A percentile compares a stretch with the other conserved stretches of the same genome.
phyloP scores from a whole-genome alignment of 2,888 invertebrate species.

The Drosophila tripunctata region DNA sequence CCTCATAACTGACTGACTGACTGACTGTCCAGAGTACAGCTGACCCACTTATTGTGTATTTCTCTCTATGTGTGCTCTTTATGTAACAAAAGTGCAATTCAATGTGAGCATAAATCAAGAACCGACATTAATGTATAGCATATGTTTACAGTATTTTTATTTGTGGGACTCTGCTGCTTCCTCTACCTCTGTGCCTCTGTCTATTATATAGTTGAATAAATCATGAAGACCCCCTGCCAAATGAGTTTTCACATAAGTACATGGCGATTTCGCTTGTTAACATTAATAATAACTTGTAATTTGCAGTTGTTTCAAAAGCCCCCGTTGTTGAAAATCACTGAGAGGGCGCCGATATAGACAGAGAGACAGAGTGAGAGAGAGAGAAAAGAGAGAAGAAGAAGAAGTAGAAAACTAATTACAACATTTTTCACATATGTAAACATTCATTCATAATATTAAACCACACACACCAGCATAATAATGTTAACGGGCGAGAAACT shows the following conservation, averaged over 20 bases:
- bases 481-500: slow-evolving; percentile 67
- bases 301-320: slow-evolving; percentile 70
- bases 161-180: not conserved
- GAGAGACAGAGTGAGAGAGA: no score
- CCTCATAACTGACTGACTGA: slow-evolving; percentile 39
- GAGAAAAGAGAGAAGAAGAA: slow-evolving; percentile 16
- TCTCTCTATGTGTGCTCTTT: slow-evolving; percentile 13
- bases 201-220: slow-evolving; percentile 17
- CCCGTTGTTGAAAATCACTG: slow-evolving; percentile 76
- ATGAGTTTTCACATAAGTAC: slow-evolving; percentile 71
- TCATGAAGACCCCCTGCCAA: slow-evolving; percentile 69
- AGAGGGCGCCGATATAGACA: slow-evolving; percentile 43
- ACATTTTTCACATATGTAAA: slow-evolving; percentile 80
- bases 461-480: slow-evolving; percentile 72
- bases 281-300: slow-evolving; percentile 81
- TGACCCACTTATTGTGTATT: slow-evolving; percentile 67
- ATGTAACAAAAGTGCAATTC: slow-evolving; percentile 28
- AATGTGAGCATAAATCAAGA: slow-evolving; percentile 70
- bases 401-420: slow-evolving; percentile 72
- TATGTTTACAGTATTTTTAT: slow-evolving; percentile 10
- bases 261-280: slow-evolving; percentile 80
- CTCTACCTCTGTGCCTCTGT: not conserved
- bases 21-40: slow-evolving; percentile 76
- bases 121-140: slow-evolving; percentile 61
- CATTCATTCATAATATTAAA: slow-evolving; percentile 77